A percentile compares a stretch with the other conserved stretches of the same genome.
Evolutionary conservation across 2,113 vertebrate genomes (phyloP).

Genomic region (Dipodomys spectabilis): DNA sequence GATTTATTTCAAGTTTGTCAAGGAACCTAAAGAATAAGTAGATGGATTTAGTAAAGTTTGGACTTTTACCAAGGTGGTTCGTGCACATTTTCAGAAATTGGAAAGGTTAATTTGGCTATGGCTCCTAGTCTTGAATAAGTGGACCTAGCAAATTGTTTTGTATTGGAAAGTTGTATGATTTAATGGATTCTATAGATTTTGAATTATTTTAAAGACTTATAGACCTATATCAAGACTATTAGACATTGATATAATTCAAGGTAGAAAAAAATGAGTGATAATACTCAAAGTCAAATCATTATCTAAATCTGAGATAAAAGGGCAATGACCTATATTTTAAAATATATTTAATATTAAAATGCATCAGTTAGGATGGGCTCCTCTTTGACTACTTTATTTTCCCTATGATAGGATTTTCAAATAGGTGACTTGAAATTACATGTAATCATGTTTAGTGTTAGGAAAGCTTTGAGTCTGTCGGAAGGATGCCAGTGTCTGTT

Average conservation of each 20-base stretch:
- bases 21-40: background rate
- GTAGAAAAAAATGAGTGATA: background rate
- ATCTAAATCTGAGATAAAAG: background rate
- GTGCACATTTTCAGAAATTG: slow-evolving; percentile 26
- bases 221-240: background rate
- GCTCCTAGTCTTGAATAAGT: background rate
- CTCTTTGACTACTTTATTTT: slow-evolving; percentile 11
- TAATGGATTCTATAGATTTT: slow-evolving; percentile 6
- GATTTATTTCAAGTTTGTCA: background rate
- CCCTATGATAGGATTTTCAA: background rate
- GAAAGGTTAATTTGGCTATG: slow-evolving; percentile 22
- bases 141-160: background rate
- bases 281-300: background rate
- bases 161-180: background rate
- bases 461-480: background rate
- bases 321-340: background rate
- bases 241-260: background rate
- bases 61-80: background rate
- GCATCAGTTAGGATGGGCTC: background rate
- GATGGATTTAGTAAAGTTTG: background rate
- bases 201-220: background rate
- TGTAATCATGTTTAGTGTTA: background rate
- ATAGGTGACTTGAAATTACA: slow-evolving; percentile 10
- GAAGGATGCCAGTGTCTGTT: background rate
- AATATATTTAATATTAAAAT: background rate